Percentiles rank a stretch among this genome's conserved stretches.
phyloP scores from a whole-genome alignment of 2,113 vertebrate genomes.

The Scolopax mira region DNA sequence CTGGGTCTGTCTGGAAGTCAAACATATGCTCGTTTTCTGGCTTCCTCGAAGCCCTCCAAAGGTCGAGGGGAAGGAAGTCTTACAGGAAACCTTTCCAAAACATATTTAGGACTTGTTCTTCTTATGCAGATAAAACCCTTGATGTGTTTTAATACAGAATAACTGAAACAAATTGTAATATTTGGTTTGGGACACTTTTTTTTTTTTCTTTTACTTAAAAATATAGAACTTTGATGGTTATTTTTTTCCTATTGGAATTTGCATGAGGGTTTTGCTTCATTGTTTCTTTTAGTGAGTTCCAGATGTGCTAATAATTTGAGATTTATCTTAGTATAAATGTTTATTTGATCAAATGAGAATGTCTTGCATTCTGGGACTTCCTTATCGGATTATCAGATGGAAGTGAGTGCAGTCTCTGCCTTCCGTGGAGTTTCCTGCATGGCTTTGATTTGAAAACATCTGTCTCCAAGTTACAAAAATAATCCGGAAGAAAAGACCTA shows the following conservation, averaged over 20 bases:
- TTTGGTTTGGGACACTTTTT: neutral
- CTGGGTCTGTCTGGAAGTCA: neutral
- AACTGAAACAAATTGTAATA: neutral
- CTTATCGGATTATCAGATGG: neutral
- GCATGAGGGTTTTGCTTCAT: neutral
- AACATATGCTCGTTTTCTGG: neutral
- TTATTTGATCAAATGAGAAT: neutral
- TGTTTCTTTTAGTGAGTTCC: neutral
- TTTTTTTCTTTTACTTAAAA: neutral
- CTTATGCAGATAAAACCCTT: conserved; percentile 4
- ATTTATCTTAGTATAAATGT: neutral
- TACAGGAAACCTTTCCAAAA: conserved; percentile 56
- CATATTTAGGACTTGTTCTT: conserved; percentile 33
- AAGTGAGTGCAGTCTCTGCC: neutral
- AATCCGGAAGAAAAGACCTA: neutral
- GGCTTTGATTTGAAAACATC: neutral
- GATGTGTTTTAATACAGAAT: neutral
- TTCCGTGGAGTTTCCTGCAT: neutral
- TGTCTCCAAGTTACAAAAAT: neutral
- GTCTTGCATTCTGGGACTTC: neutral
- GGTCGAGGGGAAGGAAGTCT: conserved; percentile 1
- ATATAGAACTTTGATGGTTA: neutral
- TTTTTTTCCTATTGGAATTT: neutral
- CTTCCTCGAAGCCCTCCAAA: conserved; percentile 34
- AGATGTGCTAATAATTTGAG: neutral